Evolutionary conservation across 2,888 invertebrate species (phyloP), one percentile per base, ranked within the genome.

Genomic region (Papilio demoleus): DNA sequence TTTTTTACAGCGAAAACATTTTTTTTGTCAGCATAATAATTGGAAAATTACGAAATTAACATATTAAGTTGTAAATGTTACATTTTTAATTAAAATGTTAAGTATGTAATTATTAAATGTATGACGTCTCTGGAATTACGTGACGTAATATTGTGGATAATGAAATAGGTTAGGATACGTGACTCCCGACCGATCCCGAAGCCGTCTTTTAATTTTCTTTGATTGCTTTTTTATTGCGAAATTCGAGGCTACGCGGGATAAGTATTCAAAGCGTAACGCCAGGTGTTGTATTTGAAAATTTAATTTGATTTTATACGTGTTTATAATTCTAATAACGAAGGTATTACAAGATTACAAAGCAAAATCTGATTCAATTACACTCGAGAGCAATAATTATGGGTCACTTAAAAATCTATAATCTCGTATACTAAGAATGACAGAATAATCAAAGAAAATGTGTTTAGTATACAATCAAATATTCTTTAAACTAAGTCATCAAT

Each of bases 91-190:
- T 27, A 61, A 61, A 62, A 67, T 67, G 53, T 42, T 56, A 62
- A 62, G 56, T 14, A 62, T 40, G 53, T 5, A 53, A 34, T 45
- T 56, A 56, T 67, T 56, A 45, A 67, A 62, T 67, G 62, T 62
- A 67, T 67, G 24, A 67, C 67, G 36, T 42, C 56, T 42, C 22
- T 22, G 67, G 62, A 62, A 67, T 67, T 62, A 67, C 67, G 53
- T 56, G 34, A 17, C 67, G 62, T 62, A 40, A 31, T 12, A 62
- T 19, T 42, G 22, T 31, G 68, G 38, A 47, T 85, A 86, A 86
- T 86, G 83, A 85, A 86, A 86, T 83, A 76, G 78, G 80, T 82
- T 79, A 75, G 78, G 78, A 80, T 77, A 83, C 86, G 84, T 85
- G 84, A 81, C 78, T 75, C 75, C 42, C 42, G 65, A 61, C 62